Conservation (phyloP, 1,140 invertebrate genomes). For the Planococcus citri region DNA sequence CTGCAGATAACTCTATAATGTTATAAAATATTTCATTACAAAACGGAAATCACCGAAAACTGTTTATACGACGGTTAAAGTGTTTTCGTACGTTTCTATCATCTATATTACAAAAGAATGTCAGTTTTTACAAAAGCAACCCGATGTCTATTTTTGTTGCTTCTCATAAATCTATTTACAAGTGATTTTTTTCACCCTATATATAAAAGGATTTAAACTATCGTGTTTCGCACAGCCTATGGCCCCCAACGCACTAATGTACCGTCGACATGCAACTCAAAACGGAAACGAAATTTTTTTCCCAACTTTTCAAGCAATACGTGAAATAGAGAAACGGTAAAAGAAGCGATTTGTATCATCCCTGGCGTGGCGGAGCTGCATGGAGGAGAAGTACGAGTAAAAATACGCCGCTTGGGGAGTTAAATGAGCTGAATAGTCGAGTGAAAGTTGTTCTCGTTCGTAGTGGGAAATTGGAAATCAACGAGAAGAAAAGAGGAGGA, state of each 20-base stretch:
- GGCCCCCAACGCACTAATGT: not conserved
- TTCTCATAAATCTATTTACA: not conserved
- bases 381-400: too few species aligned
- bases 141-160: not conserved
- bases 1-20: too few species aligned
- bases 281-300: not conserved
- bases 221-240: not conserved
- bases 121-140: not conserved
- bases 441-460: too few species aligned
- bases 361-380: too few species aligned
- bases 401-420: too few species aligned
- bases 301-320: too few species aligned
- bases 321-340: too few species aligned
- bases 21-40: slow-evolving; percentile 1
- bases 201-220: not conserved
- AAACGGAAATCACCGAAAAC: slow-evolving; percentile 2
- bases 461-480: too few species aligned
- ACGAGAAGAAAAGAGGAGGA: too few species aligned
- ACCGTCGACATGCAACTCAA: not conserved
- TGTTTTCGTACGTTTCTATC: not conserved
- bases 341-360: too few species aligned
- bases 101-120: slow-evolving; percentile 4
- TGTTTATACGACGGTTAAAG: not conserved
- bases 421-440: too few species aligned
- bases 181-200: not conserved